These are phyloP conservation scores for Nesometra sesokonis DNA, from an alignment of 35 echinoderm and acorn worm species.

Conservation along the genomic window DNA sequence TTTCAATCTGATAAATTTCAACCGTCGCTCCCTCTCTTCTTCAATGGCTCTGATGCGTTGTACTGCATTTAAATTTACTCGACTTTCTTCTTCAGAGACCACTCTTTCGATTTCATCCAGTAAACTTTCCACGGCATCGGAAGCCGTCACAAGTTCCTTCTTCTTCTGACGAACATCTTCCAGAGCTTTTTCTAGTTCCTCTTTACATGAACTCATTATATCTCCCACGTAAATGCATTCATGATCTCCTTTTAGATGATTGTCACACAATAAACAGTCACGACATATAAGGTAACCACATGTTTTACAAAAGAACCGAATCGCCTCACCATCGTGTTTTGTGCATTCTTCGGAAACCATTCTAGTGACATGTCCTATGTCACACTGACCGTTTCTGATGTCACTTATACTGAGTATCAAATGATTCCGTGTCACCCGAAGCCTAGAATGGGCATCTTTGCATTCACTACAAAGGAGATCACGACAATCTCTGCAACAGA, in stretches of 20 bases:
- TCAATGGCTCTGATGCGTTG: neutral
- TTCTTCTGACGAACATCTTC: neutral
- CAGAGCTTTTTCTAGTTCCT: neutral
- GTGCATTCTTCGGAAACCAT: neutral
- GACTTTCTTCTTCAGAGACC: neutral
- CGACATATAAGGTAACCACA: neutral
- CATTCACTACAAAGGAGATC: neutral
- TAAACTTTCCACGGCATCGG: neutral
- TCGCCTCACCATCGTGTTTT: neutral
- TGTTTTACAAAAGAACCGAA: neutral
- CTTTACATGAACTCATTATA: neutral
- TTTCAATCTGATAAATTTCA: neutral
- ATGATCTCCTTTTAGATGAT: neutral
- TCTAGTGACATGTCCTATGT: neutral
- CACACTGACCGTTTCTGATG: neutral
- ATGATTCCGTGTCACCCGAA: neutral
- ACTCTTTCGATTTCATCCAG: neutral
- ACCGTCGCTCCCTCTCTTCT: neutral
- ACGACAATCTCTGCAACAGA: neutral
- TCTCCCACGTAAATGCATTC: neutral
- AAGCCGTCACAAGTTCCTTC: neutral
- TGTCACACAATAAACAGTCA: neutral
- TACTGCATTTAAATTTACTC: neutral
- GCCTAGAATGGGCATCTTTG: neutral
- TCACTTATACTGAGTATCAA: neutral